Evolutionary conservation across 2,888 invertebrate genomes (phyloP).

Genomic region (Nasonia oneida): DNA sequence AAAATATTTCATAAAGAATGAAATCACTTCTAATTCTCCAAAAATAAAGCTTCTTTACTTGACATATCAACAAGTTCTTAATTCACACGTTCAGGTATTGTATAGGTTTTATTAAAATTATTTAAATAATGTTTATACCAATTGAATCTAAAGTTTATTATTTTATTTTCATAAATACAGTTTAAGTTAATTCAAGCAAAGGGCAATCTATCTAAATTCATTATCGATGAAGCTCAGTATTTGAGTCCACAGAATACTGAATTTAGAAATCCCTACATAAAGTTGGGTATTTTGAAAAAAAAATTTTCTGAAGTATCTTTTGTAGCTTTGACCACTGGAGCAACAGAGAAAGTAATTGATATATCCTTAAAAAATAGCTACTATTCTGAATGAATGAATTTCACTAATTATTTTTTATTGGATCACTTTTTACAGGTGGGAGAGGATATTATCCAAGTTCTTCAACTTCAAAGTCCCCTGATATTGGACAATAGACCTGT

Average conservation of each 20-base stretch:
- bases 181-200: not conserved
- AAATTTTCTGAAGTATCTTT: not conserved
- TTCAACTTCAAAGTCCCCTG: not conserved
- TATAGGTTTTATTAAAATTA: not conserved
- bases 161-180: not conserved
- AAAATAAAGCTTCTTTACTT: not conserved
- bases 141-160: not conserved
- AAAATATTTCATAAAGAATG: not conserved
- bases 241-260: not conserved
- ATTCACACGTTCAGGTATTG: conserved; percentile 11
- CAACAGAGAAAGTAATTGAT: not conserved
- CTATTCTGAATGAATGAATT: not conserved
- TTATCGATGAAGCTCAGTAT: not conserved
- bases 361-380: not conserved
- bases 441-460: not conserved
- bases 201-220: not conserved
- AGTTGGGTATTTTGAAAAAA: not conserved
- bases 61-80: not conserved
- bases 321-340: not conserved
- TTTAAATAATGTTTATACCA: not conserved
- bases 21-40: not conserved
- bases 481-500: not conserved
- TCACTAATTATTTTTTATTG: not conserved
- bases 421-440: not conserved
- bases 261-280: not conserved